Evolutionary conservation across 2,797 vertebrate species (phyloP), one percentile per base, ranked within the genome.

Genomic region (Tragopan temminckii): DNA sequence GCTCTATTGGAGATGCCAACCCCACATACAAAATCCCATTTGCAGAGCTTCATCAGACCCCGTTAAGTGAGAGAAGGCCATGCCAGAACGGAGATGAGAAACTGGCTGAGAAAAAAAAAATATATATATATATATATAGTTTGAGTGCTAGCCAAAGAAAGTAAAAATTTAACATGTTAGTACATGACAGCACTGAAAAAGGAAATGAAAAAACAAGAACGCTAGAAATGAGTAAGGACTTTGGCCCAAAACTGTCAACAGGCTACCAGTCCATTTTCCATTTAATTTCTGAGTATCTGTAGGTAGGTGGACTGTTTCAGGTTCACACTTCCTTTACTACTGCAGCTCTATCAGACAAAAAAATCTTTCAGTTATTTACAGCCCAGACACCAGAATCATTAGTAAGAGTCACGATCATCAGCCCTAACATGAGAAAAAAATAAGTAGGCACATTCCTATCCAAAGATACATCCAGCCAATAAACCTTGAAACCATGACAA

Each of bases 81-180:
- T 12, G 15, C 29, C 45, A 38, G 59, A 55, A 89, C 1, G 0
- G 24, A 9, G 25, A 75, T 29, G n/a, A 66, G 35, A 76, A 75
- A 9, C 25, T 38, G 58, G 27, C 38, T 62, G 27, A 75, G 46
- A 43, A 43, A 19, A 43, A 43, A 42, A 40, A 38, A 40, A 31
- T n/a, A n/a, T n/a, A n/a, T n/a, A n/a, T n/a, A n/a, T n/a, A 53
- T 13, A 53, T 72, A 59, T 42, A 38, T 1, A 58, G 8, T n/a
- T 13, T 85, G 55, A 92, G 84, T 27, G 27, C 72, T 59, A 85
- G 57, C 52, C 78, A 94, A 80, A 18, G 59, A 57, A 48, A 31
- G n/a, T 19, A 70, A 85, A 85, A 82, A 57, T n/a, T 67, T 45
- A 94, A 58, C 20, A 36, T 63, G 13, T 40, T 84, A 80, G 80